These are phyloP conservation scores for Oasisia sp. DNA, from an alignment of 2,888 invertebrate species.

Conservation along the genomic window DNA sequence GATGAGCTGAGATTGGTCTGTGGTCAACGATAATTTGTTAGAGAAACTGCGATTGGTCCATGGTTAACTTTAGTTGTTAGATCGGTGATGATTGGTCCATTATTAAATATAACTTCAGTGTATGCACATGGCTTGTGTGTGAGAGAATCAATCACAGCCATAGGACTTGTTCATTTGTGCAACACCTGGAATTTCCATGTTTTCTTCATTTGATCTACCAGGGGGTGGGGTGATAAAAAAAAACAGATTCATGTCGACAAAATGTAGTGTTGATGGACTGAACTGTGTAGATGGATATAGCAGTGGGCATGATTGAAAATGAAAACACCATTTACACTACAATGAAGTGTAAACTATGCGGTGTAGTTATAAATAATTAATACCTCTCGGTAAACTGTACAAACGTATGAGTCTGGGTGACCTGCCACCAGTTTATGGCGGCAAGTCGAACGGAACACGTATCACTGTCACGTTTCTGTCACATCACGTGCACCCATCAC, in stretches of 20 bases:
- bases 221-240: background rate
- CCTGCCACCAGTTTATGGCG: background rate
- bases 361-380: background rate
- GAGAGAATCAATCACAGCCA: background rate
- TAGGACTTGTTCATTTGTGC: background rate
- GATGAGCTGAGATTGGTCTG: background rate
- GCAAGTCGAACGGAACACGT: background rate
- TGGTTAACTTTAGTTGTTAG: background rate
- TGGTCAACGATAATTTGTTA: background rate
- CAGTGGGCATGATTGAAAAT: background rate
- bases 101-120: background rate
- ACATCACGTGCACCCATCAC: background rate
- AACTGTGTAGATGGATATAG: background rate
- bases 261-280: background rate
- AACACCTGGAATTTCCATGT: no score
- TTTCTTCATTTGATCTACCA: background rate
- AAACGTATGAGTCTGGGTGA: background rate
- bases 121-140: background rate
- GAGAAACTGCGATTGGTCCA: background rate
- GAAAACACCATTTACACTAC: background rate
- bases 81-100: background rate
- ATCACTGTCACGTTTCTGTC: background rate
- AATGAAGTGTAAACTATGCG: background rate
- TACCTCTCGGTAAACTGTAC: background rate
- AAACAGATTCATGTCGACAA: background rate